Base-by-base conservation (phyloP, 2,888 invertebrate genomes). In the Scaptomyza polygonia region DNA sequence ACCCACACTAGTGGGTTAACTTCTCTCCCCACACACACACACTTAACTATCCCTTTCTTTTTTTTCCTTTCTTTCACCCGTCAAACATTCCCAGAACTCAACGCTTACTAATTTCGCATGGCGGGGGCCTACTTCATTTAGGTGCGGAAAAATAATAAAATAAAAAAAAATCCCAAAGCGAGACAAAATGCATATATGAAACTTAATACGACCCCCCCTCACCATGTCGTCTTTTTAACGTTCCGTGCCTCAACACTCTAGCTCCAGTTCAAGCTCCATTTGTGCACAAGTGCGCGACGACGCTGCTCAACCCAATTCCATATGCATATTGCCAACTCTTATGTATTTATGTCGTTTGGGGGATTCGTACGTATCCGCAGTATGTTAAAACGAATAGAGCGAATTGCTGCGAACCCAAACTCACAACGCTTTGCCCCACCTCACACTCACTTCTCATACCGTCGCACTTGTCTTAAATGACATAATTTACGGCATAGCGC, bases 401-500 rank as follows among this genome's bases (percentile, higher is more conserved):
- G 67, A 67, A 68, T 58, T 42, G 54, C 65, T 57, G 48, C 58
- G 64, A n/a, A 34, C 62, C 49, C 47, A 18, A 12, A 6, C 36
- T n/a, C 55, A 9, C 48, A 3, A 32, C 25, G 8, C 42, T 29
- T 27, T 32, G 40, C 47, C 9, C 14, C 8, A n/a, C 42, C 5
- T 5, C 25, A 21, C 21, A 2, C 25, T 25, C 5, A 25, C 5
- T 25, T 5, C 44, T 25, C 21, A 21, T 34, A 16, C 42, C 57
- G 39, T 43, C 56, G 86, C 82, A 83, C 82, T 83, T 83, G 82
- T 83, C 82, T 88, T 83, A 83, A 83, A 83, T 83, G 82, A 83
- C 82, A 83, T 83, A 83, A 83, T 83, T 83, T 83, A 83, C 82
- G 86, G 88, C 81, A 72, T 83, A 83, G 86, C 77, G 82, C 84